phyloP scores from a whole-genome alignment of 2,888 invertebrate genomes.

The Phanerotoma sp. region DNA sequence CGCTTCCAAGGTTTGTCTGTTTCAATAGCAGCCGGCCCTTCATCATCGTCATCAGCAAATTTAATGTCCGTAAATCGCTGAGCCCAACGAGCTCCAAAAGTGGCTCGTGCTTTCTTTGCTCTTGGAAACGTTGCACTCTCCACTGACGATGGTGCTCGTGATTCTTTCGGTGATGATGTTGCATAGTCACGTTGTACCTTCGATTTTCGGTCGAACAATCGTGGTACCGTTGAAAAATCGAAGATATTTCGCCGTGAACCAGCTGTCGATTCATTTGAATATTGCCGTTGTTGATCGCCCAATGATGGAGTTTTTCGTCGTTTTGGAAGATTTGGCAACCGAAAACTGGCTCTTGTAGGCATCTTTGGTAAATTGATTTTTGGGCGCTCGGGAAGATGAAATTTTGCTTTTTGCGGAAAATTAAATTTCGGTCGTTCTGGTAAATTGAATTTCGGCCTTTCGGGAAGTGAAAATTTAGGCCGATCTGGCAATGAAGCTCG shows the following conservation, averaged over 20 bases:
- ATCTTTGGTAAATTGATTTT: slow-evolving; percentile 62
- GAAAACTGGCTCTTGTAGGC: slow-evolving; percentile 57
- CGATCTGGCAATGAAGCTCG: slow-evolving; percentile 66
- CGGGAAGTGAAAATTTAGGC: slow-evolving; percentile 66
- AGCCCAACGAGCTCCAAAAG: slow-evolving; percentile 60
- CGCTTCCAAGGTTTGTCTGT: slow-evolving; percentile 51
- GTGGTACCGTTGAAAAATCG: slow-evolving; percentile 77
- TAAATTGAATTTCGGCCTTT: slow-evolving; percentile 59
- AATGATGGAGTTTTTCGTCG: slow-evolving; percentile 37
- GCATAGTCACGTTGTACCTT: slow-evolving; percentile 54
- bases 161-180: slow-evolving; percentile 60
- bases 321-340: slow-evolving; percentile 48
- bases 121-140: slow-evolving; percentile 69
- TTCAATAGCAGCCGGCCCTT: slow-evolving; percentile 35
- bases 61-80: slow-evolving; percentile 52
- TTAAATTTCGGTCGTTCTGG: slow-evolving; percentile 60
- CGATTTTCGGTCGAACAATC: slow-evolving; percentile 61
- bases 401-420: slow-evolving; percentile 58
- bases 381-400: slow-evolving; percentile 63
- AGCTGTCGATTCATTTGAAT: slow-evolving; percentile 60
- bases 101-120: slow-evolving; percentile 59
- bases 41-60: slow-evolving; percentile 43
- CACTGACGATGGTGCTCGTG: slow-evolving; percentile 54
- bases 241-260: slow-evolving; percentile 65
- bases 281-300: slow-evolving; percentile 50